Conservation (phyloP, 2,113 vertebrate species). For the Stomatorhinus ivindoensis region DNA sequence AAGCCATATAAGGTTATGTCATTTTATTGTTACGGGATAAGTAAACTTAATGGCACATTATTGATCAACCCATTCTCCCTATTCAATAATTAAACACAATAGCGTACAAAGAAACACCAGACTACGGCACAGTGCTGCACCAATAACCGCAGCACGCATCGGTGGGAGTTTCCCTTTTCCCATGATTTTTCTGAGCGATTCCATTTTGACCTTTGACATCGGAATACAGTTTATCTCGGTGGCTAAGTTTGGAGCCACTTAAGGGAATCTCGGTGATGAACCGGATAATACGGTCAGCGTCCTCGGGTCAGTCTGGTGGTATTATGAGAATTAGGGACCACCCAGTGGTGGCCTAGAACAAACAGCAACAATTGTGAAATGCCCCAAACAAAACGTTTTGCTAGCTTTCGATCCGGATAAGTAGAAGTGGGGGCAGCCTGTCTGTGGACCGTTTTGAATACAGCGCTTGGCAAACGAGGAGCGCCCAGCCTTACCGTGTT, state of each 20-base stretch:
- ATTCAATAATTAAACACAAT: neutral
- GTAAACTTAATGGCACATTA: neutral
- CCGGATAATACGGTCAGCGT: slow-evolving; percentile 22
- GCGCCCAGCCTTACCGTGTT: neutral
- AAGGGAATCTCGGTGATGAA: slow-evolving; percentile 35
- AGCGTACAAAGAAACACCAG: neutral
- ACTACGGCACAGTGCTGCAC: neutral
- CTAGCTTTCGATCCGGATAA: neutral
- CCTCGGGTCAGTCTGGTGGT: slow-evolving; percentile 14
- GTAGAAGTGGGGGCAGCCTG: neutral
- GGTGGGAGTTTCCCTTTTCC: neutral
- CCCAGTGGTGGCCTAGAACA: neutral
- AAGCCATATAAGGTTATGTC: neutral
- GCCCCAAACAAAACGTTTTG: neutral
- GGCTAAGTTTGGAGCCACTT: slow-evolving; percentile 28
- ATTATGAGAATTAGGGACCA: slow-evolving; percentile 1
- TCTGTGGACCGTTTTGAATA: neutral
- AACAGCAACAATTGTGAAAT: neutral
- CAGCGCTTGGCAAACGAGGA: neutral
- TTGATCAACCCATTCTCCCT: neutral
- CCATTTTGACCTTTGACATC: neutral
- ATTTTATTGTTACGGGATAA: neutral
- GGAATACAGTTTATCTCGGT: slow-evolving; percentile 21
- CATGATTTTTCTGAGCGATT: neutral
- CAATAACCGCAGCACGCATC: neutral